phyloP scores from a whole-genome alignment of 2,888 invertebrate genomes.

The Limenitis camilla region DNA sequence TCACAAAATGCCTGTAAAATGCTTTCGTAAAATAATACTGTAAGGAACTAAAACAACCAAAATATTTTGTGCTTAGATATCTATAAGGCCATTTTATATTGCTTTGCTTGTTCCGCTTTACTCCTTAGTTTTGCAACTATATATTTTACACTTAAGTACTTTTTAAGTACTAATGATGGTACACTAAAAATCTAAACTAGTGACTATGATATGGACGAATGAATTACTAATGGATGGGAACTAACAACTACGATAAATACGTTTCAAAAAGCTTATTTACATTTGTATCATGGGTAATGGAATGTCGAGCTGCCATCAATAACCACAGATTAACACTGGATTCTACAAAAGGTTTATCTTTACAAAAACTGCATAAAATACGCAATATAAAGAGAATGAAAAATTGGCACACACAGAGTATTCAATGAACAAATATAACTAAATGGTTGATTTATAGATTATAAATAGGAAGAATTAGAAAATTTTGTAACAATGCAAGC shows the following conservation, averaged over 20 bases:
- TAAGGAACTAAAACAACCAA: conserved; percentile 34
- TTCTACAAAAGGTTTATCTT: conserved; percentile 19
- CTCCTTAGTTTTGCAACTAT: not conserved
- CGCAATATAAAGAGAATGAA: conserved; percentile 31
- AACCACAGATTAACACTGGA: conserved; percentile 53
- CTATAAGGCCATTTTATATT: conserved; percentile 60
- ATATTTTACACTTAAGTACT: conserved; percentile 46
- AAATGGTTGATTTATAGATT: not conserved
- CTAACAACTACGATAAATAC: conserved; percentile 20
- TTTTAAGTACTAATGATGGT: conserved; percentile 53
- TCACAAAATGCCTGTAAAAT: conserved; percentile 49
- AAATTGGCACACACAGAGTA: conserved; percentile 62
- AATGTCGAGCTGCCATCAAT: conserved; percentile 43
- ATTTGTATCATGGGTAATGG: conserved; percentile 27
- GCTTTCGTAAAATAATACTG: conserved; percentile 52
- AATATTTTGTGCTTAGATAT: conserved; percentile 37
- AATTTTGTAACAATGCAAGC: not conserved
- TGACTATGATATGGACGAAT: conserved; percentile 73
- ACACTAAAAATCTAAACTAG: conserved; percentile 47
- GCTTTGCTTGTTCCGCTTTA: conserved; percentile 38
- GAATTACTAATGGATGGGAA: conserved; percentile 30
- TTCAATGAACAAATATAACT: conserved; percentile 33
- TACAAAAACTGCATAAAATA: conserved; percentile 7
- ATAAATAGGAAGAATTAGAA: not conserved
- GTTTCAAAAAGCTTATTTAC: conserved; percentile 17